A percentile compares a stretch with the other conserved stretches of the same genome.
Evolutionary conservation across 1,140 invertebrate species (phyloP).

Genomic region (Galleria mellonella): DNA sequence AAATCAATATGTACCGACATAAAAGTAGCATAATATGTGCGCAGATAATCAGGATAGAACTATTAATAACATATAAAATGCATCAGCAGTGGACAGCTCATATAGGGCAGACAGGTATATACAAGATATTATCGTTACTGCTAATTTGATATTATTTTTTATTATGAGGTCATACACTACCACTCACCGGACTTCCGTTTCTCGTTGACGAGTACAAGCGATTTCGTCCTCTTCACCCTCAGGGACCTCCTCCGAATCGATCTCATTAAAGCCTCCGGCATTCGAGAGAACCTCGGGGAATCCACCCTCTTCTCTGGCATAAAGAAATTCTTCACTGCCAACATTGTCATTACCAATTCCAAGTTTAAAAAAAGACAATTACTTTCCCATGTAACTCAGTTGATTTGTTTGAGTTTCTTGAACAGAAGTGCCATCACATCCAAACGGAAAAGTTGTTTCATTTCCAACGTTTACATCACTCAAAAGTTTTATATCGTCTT

Average conservation of each 20-base stretch:
- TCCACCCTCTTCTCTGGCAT: constrained; percentile 78
- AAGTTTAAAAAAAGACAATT: neutral
- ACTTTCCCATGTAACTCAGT: neutral
- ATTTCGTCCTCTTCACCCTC: constrained; percentile 81
- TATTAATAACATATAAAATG: constrained; percentile 4
- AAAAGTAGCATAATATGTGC: no score
- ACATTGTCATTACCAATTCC: constrained; percentile 49
- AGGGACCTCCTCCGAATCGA: constrained; percentile 80
- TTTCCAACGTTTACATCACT: neutral
- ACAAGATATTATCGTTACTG: no score
- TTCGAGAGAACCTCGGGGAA: constrained; percentile 72
- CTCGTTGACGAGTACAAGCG: constrained; percentile 78
- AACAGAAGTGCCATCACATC: neutral
- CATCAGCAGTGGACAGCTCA: neutral
- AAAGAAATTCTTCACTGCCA: constrained; percentile 81
- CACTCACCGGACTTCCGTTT: constrained; percentile 85
- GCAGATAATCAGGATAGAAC: neutral
- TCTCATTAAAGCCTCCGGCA: constrained; percentile 80
- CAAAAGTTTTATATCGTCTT: constrained; percentile 4
- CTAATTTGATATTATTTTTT: no score
- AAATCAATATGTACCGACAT: no score
- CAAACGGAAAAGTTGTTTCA: neutral
- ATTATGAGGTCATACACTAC: constrained; percentile 42
- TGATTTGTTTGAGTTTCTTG: neutral
- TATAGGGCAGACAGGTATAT: no score